Conservation (phyloP, 2,113 vertebrate genomes). For the Taurulus bubalis region DNA sequence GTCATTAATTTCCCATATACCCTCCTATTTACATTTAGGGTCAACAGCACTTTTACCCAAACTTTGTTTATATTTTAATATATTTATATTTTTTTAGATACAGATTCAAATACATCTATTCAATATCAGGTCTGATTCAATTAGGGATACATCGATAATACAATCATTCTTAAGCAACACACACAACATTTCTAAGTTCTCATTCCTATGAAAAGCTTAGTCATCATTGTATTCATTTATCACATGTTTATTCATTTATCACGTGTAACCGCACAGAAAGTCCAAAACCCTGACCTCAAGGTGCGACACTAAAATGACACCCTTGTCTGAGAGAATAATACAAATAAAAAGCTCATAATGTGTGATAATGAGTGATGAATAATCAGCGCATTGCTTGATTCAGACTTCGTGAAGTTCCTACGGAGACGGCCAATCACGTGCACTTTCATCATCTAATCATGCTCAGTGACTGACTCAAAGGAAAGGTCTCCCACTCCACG, state of each 20-base stretch:
- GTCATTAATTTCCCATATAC: background rate
- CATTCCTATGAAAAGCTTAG: background rate
- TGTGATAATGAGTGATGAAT: background rate
- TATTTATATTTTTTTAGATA: background rate
- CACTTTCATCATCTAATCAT: conserved; percentile 2
- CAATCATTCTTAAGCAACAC: background rate
- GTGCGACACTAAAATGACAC: background rate
- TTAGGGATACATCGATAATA: background rate
- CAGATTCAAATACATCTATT: background rate
- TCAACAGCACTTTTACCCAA: too few species aligned
- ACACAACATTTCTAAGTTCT: background rate
- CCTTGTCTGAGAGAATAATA: background rate
- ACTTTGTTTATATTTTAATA: background rate
- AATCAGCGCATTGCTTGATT: background rate
- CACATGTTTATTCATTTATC: too few species aligned
- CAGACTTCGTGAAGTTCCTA: too few species aligned
- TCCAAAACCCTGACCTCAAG: background rate
- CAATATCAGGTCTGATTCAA: background rate
- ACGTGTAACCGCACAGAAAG: background rate
- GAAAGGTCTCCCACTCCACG: background rate
- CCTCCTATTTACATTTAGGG: background rate
- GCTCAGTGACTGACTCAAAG: conserved; percentile 1
- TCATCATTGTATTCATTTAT: background rate
- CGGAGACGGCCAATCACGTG: background rate
- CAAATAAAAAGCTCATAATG: background rate